Evolutionary conservation across 64 coral and sea anemone genomes (phyloP).

Genomic region (Trachythela sp.): DNA sequence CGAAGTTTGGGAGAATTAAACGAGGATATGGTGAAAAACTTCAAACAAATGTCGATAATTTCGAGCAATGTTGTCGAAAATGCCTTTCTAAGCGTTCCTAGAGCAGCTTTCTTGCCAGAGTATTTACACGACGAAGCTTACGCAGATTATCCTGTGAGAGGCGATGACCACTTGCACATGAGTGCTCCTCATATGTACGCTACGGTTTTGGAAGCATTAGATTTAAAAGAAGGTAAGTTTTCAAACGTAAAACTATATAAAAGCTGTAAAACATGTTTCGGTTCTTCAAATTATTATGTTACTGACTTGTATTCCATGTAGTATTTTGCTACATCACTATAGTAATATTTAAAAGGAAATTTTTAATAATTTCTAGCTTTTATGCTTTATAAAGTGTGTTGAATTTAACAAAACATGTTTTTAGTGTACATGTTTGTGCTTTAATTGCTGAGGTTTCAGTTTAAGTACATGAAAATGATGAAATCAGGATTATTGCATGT

Average conservation of each 20-base stretch:
- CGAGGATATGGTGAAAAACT: constrained; percentile 96
- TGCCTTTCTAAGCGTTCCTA: constrained; percentile 71
- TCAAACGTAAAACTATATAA: background rate
- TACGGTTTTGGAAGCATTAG: constrained; percentile 80
- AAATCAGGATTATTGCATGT: too few relatives aligned
- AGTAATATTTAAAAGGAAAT: too few relatives aligned
- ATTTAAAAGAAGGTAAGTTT: constrained; percentile 75
- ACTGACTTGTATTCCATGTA: too few relatives aligned
- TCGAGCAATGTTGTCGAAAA: constrained; percentile 79
- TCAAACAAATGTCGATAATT: constrained; percentile 76
- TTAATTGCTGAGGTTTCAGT: too few relatives aligned
- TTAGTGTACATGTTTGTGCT: too few relatives aligned
- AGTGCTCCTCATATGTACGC: constrained; percentile 98
- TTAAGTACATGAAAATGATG: too few relatives aligned
- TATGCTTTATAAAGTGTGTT: too few relatives aligned
- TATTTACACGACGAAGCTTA: constrained; percentile 84
- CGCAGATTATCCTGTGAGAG: constrained; percentile 66
- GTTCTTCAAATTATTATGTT: too few relatives aligned
- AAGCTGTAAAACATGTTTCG: too few relatives aligned
- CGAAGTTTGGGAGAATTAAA: constrained; percentile 82
- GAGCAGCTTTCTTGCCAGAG: constrained; percentile 80
- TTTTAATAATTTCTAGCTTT: too few relatives aligned
- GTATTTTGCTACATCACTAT: too few relatives aligned
- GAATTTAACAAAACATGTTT: too few relatives aligned
- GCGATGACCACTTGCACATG: constrained; percentile 85